Percentiles rank a stretch among this genome's conserved stretches.
phyloP scores from a whole-genome alignment of 2,113 vertebrate genomes.

The Amphiprion percula region DNA sequence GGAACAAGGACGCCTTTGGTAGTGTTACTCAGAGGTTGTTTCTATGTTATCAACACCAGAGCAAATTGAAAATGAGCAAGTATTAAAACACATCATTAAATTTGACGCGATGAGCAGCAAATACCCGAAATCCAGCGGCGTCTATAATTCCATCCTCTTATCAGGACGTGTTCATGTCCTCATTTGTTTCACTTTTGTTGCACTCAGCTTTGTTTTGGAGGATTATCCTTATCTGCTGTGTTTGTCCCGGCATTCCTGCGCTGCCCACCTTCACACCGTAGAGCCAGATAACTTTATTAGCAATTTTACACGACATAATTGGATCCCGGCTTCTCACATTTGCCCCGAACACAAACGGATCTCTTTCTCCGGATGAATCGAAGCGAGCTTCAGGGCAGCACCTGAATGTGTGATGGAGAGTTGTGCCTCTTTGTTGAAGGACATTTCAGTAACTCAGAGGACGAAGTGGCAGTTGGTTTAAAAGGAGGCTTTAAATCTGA shows the following conservation, averaged over 20 bases:
- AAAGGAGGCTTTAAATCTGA: not conserved
- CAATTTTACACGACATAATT: constrained; percentile 44
- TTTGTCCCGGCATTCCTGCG: not conserved
- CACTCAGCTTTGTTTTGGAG: constrained; percentile 32
- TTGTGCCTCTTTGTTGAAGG: constrained; percentile 21
- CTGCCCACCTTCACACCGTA: constrained; percentile 36
- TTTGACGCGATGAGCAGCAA: not conserved
- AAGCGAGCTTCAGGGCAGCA: constrained; percentile 22
- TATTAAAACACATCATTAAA: not conserved
- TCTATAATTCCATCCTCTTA: constrained; percentile 13
- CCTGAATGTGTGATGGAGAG: not conserved
- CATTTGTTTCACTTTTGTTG: constrained; percentile 16
- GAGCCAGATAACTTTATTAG: constrained; percentile 39
- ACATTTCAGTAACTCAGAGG: constrained; percentile 10
- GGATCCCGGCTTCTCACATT: constrained; percentile 33
- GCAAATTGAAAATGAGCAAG: not conserved
- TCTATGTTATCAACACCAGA: constrained; percentile 8
- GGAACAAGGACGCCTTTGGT: constrained; percentile 38
- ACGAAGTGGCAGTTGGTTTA: not conserved
- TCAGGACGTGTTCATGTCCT: not conserved
- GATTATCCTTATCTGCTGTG: constrained; percentile 50
- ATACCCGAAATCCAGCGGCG: not conserved
- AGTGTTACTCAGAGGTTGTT: not conserved
- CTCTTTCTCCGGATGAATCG: constrained; percentile 19
- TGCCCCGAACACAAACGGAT: constrained; percentile 31